phyloP scores from a whole-genome alignment of 1,140 invertebrate species.

The Drosophila sechellia region DNA sequence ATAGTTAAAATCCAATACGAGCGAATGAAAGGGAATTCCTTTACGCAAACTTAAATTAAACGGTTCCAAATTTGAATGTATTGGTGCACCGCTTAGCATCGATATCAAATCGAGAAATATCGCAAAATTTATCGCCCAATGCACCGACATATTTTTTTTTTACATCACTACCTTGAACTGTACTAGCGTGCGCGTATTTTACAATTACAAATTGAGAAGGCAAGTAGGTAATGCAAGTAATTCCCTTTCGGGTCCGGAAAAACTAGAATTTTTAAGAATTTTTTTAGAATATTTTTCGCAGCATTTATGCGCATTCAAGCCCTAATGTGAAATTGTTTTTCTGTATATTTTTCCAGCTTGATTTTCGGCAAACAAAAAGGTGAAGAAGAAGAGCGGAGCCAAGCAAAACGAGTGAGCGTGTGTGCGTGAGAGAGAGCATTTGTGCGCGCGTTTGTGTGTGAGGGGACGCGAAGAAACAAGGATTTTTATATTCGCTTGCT shows the following conservation, averaged over 20 bases:
- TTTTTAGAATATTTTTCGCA: background rate
- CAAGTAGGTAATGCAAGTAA: background rate
- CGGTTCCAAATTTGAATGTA: no score
- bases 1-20: no score
- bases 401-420: constrained; percentile 15
- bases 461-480: constrained; percentile 45
- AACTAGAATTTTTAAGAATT: background rate
- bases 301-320: background rate
- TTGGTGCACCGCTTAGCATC: no score
- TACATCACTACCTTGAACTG: background rate
- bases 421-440: background rate
- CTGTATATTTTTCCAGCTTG: constrained; percentile 20
- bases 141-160: no score
- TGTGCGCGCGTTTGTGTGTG: background rate
- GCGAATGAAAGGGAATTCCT: no score
- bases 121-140: no score
- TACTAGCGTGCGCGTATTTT: constrained; percentile 11
- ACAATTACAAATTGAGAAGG: background rate
- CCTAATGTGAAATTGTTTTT: background rate
- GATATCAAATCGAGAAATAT: no score
- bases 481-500: constrained; percentile 27
- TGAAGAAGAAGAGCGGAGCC: constrained; percentile 1
- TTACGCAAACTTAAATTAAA: no score
- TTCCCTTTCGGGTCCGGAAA: background rate
- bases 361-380: constrained; percentile 15